These are phyloP conservation scores for Phrynosoma platyrhinos DNA, from an alignment of 2,113 vertebrate genomes.

Conservation along the genomic window DNA sequence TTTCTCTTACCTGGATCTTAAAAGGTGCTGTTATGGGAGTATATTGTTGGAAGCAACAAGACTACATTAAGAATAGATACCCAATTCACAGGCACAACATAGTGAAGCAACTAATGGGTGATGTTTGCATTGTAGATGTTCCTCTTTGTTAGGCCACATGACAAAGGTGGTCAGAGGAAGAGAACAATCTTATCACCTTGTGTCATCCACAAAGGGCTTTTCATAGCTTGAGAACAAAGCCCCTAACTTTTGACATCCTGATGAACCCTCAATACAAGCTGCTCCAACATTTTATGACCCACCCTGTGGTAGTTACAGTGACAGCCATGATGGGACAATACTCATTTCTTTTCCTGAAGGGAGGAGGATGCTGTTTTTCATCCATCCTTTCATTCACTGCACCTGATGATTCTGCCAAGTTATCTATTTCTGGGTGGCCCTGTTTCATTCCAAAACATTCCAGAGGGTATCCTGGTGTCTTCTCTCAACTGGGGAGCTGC, in stretches of 20 bases:
- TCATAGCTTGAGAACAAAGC: conserved; percentile 60
- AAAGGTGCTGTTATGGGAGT: conserved; percentile 34
- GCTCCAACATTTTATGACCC: conserved; percentile 29
- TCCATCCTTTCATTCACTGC: conserved; percentile 60
- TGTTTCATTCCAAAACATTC: conserved; percentile 50
- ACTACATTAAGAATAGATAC: conserved; percentile 62
- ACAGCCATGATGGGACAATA: conserved; percentile 23
- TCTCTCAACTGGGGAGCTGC: conserved; percentile 54
- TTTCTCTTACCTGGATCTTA: conserved; percentile 29
- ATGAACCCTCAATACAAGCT: conserved; percentile 32
- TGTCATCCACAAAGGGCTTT: conserved; percentile 59
- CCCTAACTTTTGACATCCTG: conserved; percentile 48
- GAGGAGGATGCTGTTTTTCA: conserved; percentile 58
- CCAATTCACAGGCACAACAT: conserved; percentile 63
- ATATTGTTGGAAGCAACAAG: conserved; percentile 62
- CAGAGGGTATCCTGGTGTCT: conserved; percentile 43
- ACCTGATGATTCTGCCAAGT: conserved; percentile 61
- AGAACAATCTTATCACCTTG: conserved; percentile 65
- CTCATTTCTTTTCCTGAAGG: conserved; percentile 53
- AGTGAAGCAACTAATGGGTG: conserved; percentile 50
- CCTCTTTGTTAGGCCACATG: conserved; percentile 64
- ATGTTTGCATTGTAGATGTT: conserved; percentile 60
- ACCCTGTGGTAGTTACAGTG: conserved; percentile 14
- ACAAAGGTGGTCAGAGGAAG: conserved; percentile 59
- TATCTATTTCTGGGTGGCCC: conserved; percentile 52